phyloP scores from a whole-genome alignment of 2,888 invertebrate genomes.

The Lydus trimaculatus region DNA sequence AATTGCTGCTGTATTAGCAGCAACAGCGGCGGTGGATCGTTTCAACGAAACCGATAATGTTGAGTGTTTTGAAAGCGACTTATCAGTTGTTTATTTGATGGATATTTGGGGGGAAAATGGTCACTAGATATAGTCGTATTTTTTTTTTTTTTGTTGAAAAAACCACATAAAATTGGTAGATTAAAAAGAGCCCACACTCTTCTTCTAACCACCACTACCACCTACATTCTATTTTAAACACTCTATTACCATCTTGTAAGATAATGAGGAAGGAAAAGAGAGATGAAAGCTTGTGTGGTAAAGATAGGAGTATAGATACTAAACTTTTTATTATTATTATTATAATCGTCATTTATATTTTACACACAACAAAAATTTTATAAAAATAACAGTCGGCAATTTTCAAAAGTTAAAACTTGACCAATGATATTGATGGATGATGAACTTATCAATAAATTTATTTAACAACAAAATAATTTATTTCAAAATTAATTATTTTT shows the following conservation, averaged over 20 bases:
- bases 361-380: slow-evolving; percentile 8
- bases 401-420: slow-evolving; percentile 18
- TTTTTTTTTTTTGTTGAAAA: background rate
- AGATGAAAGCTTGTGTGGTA: background rate
- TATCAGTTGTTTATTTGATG: background rate
- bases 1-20: background rate
- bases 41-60: slow-evolving; percentile 18
- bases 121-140: background rate
- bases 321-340: no score
- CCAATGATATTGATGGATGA: background rate
- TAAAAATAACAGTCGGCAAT: slow-evolving; percentile 20
- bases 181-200: slow-evolving; percentile 17
- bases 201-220: background rate
- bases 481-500: no score
- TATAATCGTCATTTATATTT: background rate
- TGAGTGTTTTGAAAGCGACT: slow-evolving; percentile 16
- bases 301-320: background rate
- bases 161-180: background rate
- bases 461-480: background rate
- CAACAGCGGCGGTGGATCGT: background rate
- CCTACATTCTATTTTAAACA: slow-evolving; percentile 36
- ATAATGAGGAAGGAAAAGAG: slow-evolving; percentile 38
- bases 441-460: background rate
- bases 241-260: slow-evolving; percentile 29
- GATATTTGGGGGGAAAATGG: background rate